phyloP scores from a whole-genome alignment of 2,888 invertebrate genomes.

The Mythimna albipuncta region DNA sequence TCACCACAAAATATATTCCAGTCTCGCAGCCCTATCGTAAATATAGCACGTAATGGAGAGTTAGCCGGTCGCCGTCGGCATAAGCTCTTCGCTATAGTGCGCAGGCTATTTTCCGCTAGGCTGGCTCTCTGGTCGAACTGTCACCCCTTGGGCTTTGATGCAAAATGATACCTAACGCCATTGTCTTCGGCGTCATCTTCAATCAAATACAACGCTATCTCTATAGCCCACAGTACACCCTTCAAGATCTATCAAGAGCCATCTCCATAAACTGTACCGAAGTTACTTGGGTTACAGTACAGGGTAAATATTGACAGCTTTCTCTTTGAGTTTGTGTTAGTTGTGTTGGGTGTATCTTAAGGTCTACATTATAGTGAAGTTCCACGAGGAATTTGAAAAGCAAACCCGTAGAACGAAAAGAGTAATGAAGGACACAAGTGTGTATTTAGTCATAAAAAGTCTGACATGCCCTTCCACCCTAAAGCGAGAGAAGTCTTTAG shows the following conservation, averaged over 20 bases:
- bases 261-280: conserved; percentile 35
- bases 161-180: conserved; percentile 71
- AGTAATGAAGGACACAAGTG: too few relatives aligned
- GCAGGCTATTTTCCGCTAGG: conserved; percentile 78
- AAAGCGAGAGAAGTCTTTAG: too few relatives aligned
- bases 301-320: conserved; percentile 19
- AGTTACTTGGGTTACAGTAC: conserved; percentile 13
- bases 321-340: conserved; percentile 26
- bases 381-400: too few relatives aligned
- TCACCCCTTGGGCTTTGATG: conserved; percentile 69
- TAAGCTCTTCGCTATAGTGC: conserved; percentile 58
- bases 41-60: conserved; percentile 58
- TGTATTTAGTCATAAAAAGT: too few relatives aligned
- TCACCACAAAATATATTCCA: conserved; percentile 39
- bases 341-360: conserved; percentile 6
- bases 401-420: too few relatives aligned
- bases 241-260: conserved; percentile 36
- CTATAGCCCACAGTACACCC: conserved; percentile 35
- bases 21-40: conserved; percentile 47
- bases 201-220: conserved; percentile 65
- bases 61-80: conserved; percentile 40
- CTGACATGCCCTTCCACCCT: too few relatives aligned
- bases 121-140: conserved; percentile 66
- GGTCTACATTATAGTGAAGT: conserved; percentile 3
- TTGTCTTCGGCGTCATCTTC: conserved; percentile 65